Evolutionary conservation across 2,113 vertebrate species (phyloP).

Genomic region (Bothrops jararaca): DNA sequence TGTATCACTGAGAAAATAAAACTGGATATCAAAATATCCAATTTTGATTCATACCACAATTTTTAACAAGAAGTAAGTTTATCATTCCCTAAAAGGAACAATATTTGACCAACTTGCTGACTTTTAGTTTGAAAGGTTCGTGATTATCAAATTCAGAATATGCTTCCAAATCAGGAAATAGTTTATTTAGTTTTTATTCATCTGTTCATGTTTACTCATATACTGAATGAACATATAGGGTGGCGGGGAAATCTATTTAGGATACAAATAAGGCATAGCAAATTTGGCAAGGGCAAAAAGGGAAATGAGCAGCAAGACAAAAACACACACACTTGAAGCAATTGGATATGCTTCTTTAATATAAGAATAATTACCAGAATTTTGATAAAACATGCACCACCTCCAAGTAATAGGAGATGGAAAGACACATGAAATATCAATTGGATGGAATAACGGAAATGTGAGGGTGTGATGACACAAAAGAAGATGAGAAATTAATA

Average conservation of each 20-base stretch:
- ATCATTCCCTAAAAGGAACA: background rate
- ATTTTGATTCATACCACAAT: background rate
- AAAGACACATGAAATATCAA: background rate
- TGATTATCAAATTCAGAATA: background rate
- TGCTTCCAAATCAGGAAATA: background rate
- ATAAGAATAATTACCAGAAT: background rate
- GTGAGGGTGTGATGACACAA: background rate
- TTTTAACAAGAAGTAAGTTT: background rate
- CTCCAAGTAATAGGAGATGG: background rate
- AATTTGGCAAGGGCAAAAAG: background rate
- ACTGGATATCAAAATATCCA: background rate
- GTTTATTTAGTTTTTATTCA: background rate
- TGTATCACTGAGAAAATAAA: background rate
- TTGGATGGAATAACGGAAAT: background rate
- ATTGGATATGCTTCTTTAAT: background rate
- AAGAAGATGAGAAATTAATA: background rate
- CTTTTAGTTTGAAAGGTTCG: background rate
- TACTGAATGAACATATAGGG: background rate
- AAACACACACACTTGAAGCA: background rate
- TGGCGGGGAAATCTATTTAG: background rate
- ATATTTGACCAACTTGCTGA: background rate
- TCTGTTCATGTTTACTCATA: background rate
- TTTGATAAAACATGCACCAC: background rate
- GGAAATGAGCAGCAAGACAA: background rate
- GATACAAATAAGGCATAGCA: background rate